Evolutionary conservation across 2,113 vertebrate species (phyloP), one percentile per base, ranked within the genome.

Genomic region (Hyaena hyaena): DNA sequence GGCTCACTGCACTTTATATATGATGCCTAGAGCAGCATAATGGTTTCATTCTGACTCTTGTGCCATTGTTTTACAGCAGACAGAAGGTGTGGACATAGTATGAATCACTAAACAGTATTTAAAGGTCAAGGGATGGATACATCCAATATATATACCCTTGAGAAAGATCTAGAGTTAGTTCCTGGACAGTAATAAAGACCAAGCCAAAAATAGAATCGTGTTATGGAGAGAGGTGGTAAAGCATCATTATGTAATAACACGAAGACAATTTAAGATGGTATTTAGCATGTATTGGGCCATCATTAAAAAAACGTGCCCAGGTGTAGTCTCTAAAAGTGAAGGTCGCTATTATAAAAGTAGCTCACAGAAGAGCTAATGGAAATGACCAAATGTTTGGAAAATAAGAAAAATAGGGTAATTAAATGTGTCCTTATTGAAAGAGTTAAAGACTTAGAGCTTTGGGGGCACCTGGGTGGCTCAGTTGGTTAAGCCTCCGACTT

Each of bases 321-420:
- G 16, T 83, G 19, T 31, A 48, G 10, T n/a, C 82, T 71, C 35
- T 28, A 50, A 50, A n/a, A 63, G 24, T 5, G 50, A 84, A 95
- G 55, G 50, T 14, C 7, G 4, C 24, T 11, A 2, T 74, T 19
- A 50, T 10, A 74, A 81, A 93, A 35, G 68, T 33, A 31, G 63
- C n/a, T 93, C 88, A 76, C 73, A 35, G 79, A 84, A 58, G 33
- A 48, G 92, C 66, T 31, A 73, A 80, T 39, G 39, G 58, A 19
- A 96, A 91, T 39, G 73, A 82, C 7, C 79, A 58, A 2, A 43
- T 53, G 80, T 53, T 92, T 80, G 31, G 74, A 53, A 95, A 95
- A 39, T 63, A 74, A 96, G 96, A 93, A 43, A 50, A 88, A 93
- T 69, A 87, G 23, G 10, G 4, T 31, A 31, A 79, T 53, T 17